Evolutionary conservation across 2,113 vertebrate species (phyloP), one percentile per base, ranked within the genome.

Genomic region (Xenopus borealis): DNA sequence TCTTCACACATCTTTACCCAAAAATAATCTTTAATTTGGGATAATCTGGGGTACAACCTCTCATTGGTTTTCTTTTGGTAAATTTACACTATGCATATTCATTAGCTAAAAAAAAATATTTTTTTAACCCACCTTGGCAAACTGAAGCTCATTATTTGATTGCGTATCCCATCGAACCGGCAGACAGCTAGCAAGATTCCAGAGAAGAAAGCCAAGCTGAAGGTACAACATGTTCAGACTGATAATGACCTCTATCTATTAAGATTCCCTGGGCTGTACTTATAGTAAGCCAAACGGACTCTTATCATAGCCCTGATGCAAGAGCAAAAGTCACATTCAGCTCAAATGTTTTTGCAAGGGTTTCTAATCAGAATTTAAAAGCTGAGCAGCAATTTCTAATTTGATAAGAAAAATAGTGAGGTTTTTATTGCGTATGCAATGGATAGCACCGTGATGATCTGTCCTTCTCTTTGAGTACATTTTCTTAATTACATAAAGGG

Each of bases 81-180:
- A 27, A 27, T 27, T 27, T 27, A 27, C 23, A 27, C 23, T 27
- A 27, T 27, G 23, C 23, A 3, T 12, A 50, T 50, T 50, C 30
- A 63, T 30, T 7, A 7, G 4, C 12, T 16, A 13, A 14, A 17
- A 10, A 27, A 2, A 27, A 2, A 27, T 65, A 46, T 45, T 27
- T 27, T n/a, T 27, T 27, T 27, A 27, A 59, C 40, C 17, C 14
- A 74, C 72, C 72, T 74, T 30, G n/a, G 33, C 52, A 30, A 66
- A 45, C 18, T 62, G 59, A 18, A 71, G 20, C 44, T 57, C 33
- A 47, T 13, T 1, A 12, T 30, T 27, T 52, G 57, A 18, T 4
- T 9, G 46, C 52, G 8, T 9, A 2, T 19, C 8, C 2, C 4
- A 50, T n/a, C 46, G 5, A 52, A 71, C 2, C 1, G 62, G 19